Evolutionary conservation across 1,140 invertebrate genomes (phyloP), one percentile per base, ranked within the genome.

Genomic region (Drosophila arawakana): DNA sequence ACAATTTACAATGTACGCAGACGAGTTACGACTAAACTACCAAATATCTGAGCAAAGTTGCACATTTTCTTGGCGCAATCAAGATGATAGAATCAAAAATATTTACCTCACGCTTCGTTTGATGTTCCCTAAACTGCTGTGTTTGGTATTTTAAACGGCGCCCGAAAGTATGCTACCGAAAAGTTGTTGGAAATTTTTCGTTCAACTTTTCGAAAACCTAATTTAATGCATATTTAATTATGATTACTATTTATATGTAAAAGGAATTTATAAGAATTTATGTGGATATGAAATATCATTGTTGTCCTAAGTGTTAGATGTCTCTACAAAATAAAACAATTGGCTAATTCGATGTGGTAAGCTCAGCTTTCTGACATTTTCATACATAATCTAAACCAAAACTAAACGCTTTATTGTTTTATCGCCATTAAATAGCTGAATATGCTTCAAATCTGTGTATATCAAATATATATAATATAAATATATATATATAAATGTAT

Each of bases 241-340:
- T 46, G 37, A 57, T 34, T 44, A 46, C 25, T 41, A 62, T 57
- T 52, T 67, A 35, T 74, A 73, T 68, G 65, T 30, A 30, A 30
- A 30, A 30, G 4, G 0, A 30, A 30, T 65, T 34, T 74, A 43
- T 90, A 78, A 81, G 84, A 89, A 81, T 88, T 90, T 84, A 84
- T 61, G 69, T 89, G 85, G 84, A 89, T 89, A 90, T 90, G 55
- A 89, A 89, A 89, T 89, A 89, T 89, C 84, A 84, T 81, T 89
- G 84, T 89, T 89, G 84, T 89, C 59, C 74, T 84, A 84, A 89
- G 78, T 88, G 80, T 88, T 72, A 85, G 57, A 71, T 83, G 80
- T 81, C 52, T 34, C 47, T 35, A 65, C 50, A 39, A 52, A 18
- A 34, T 5, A 52, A 34, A 30, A 43, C 2, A 11, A 15, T 18